Conservation (phyloP, 2,797 vertebrate species). For the Pteropus rufus region DNA sequence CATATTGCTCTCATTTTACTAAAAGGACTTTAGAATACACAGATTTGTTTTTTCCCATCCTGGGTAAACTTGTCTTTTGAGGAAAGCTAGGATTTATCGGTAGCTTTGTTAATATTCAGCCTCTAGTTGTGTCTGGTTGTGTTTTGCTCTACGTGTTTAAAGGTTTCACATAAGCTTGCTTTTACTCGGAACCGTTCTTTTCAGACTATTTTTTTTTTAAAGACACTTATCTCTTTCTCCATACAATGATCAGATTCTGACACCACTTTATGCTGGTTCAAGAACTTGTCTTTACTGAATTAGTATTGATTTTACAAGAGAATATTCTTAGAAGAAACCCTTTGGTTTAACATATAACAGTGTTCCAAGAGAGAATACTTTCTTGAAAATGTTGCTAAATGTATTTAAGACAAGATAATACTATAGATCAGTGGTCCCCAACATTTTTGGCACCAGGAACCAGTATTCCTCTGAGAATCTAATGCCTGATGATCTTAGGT, state of each 20-base stretch:
- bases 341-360: conserved; percentile 33
- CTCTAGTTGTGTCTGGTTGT: background rate
- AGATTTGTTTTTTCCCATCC: background rate
- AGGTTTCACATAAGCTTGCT: background rate
- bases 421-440: no score
- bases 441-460: no score
- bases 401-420: background rate
- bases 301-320: conserved; percentile 71
- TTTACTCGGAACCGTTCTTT: background rate
- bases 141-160: conserved; percentile 39
- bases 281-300: conserved; percentile 68
- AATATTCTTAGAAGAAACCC: conserved; percentile 57
- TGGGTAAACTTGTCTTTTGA: conserved; percentile 7
- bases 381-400: conserved; percentile 42
- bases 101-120: background rate
- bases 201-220: background rate
- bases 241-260: background rate
- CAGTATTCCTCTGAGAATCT: no score
- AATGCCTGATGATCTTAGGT: no score
- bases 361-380: background rate
- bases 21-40: background rate
- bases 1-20: background rate
- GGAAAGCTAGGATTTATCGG: background rate
- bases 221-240: background rate
- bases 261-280: conserved; percentile 30